A percentile compares a stretch with the other conserved stretches of the same genome.
phyloP scores from a whole-genome alignment of 2,113 vertebrate species.

The Chitala chitala region DNA sequence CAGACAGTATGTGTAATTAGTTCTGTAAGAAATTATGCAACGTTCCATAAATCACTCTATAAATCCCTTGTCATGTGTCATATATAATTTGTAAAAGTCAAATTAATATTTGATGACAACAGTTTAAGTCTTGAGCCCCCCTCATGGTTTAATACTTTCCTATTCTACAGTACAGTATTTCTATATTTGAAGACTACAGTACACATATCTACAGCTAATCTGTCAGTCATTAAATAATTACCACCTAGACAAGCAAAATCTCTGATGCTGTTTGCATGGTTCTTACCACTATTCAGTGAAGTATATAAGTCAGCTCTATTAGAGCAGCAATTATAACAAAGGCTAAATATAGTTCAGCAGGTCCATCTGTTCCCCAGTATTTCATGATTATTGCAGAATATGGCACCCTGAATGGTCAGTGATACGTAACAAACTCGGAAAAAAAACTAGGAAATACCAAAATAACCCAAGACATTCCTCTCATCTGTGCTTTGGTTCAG shows the following conservation, averaged over 20 bases:
- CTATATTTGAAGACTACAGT: not conserved
- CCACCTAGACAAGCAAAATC: conserved; percentile 8
- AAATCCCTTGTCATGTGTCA: not conserved
- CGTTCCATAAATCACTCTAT: not conserved
- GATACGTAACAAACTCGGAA: not conserved
- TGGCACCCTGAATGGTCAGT: not conserved
- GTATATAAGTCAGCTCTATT: conserved; percentile 10
- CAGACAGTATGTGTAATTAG: too few relatives aligned
- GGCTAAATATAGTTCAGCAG: conserved; percentile 14
- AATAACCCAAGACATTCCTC: not conserved
- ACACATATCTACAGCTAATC: conserved; percentile 5
- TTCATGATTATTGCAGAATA: conserved; percentile 15
- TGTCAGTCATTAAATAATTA: not conserved
- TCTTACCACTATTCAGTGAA: conserved; percentile 8
- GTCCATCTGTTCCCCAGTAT: conserved; percentile 16
- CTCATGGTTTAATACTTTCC: not conserved
- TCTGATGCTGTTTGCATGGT: not conserved
- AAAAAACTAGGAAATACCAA: not conserved
- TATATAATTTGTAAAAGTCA: not conserved
- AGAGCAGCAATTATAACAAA: conserved; percentile 5
- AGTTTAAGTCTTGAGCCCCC: not conserved
- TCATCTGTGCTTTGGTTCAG: not conserved
- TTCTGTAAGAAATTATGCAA: too few relatives aligned
- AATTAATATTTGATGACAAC: not conserved
- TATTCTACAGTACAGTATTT: not conserved